These are phyloP conservation scores for Eospalax fontanierii DNA, from an alignment of 2,797 vertebrate genomes.

Conservation along the genomic window DNA sequence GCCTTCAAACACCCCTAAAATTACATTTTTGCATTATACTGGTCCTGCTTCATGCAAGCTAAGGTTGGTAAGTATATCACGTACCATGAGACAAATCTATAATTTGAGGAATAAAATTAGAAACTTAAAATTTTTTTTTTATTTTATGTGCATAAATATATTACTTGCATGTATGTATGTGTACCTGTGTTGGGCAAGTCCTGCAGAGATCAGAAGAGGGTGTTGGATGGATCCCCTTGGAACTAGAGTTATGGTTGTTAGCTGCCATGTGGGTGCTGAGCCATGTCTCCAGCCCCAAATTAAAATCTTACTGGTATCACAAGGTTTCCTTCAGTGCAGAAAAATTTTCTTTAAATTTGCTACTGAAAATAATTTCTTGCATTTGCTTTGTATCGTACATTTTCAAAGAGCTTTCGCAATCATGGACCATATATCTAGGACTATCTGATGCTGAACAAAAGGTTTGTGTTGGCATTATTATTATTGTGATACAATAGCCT, in stretches of 20 bases:
- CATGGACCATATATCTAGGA: neutral
- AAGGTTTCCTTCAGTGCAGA: constrained; percentile 9
- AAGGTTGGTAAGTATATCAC: neutral
- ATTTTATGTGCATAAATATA: too few relatives aligned
- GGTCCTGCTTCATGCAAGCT: neutral
- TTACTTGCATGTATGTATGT: too few relatives aligned
- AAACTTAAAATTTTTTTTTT: neutral
- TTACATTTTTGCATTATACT: neutral
- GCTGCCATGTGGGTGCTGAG: too few relatives aligned
- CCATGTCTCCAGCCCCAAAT: too few relatives aligned
- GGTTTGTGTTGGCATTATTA: neutral
- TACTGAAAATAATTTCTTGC: constrained; percentile 44
- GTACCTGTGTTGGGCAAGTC: too few relatives aligned
- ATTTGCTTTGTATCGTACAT: constrained; percentile 37
- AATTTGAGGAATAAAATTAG: constrained; percentile 66
- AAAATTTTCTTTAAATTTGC: constrained; percentile 5
- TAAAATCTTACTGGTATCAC: neutral
- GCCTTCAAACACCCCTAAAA: neutral
- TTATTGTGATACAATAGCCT: neutral
- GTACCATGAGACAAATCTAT: neutral
- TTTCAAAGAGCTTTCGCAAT: constrained; percentile 24
- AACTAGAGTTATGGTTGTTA: too few relatives aligned
- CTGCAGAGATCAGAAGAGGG: too few relatives aligned
- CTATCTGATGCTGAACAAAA: neutral
- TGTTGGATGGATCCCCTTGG: too few relatives aligned